Evolutionary conservation across 2,888 invertebrate species (phyloP).

Genomic region (Gisinianus flammeolus): DNA sequence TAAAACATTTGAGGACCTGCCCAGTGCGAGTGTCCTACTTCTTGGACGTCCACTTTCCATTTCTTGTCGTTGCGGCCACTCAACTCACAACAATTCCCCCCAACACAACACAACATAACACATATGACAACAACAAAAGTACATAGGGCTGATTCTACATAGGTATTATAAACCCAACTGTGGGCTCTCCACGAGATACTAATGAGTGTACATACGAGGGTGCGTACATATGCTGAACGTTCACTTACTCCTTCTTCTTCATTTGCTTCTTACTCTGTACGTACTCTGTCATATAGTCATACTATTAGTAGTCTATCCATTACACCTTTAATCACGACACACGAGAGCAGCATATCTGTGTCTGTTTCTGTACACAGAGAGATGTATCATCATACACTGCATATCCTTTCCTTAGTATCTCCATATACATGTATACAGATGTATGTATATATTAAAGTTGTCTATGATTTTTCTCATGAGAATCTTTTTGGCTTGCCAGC

Average conservation of each 20-base stretch:
- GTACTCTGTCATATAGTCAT: not conserved
- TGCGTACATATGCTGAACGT: not conserved
- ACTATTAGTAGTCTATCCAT: not conserved
- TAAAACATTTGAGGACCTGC: slow-evolving; percentile 10
- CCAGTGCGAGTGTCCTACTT: slow-evolving; percentile 26
- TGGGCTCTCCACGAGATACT: not conserved
- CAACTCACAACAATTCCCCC: not conserved
- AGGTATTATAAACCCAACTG: not conserved
- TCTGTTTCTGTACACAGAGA: not conserved
- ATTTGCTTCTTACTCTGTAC: not conserved
- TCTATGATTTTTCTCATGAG: not conserved
- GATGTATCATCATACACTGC: no score
- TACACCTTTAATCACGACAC: slow-evolving; percentile 13
- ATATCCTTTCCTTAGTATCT: not conserved
- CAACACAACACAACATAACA: not conserved
- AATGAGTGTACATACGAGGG: not conserved
- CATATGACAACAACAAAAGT: not conserved
- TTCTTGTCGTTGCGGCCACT: slow-evolving; percentile 23
- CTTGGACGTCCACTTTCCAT: slow-evolving; percentile 25
- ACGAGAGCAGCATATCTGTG: no score
- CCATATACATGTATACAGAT: no score
- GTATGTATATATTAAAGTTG: no score
- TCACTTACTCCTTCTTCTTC: not conserved
- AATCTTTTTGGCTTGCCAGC: not conserved
- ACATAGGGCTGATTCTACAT: not conserved